Base-by-base conservation (phyloP, 1,140 invertebrate genomes). In the Drosophila pseudoananassae region DNA sequence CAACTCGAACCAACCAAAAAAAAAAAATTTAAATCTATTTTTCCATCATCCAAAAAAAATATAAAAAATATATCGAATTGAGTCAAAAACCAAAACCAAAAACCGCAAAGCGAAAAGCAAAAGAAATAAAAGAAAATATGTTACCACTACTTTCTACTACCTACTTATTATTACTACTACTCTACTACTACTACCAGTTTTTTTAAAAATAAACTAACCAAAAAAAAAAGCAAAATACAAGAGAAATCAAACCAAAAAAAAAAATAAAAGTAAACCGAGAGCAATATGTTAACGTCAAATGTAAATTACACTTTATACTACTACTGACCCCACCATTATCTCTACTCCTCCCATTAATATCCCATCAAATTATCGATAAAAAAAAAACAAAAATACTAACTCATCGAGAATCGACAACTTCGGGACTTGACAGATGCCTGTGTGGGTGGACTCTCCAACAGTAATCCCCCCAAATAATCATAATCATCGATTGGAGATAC, bases 121-220 rank as follows among this genome's bases (percentile, higher is more conserved):
- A 27, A 20, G 3, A 20, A 20, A 20, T 3, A 20, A 61, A 77
- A 71, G 33, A 63, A 45, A 74, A 61, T 81, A 85, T 82, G 77
- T 85, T 75, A 87, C 78, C 63, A 85, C 77, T 84, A 85, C 69
- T 77, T 81, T 54, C 74, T 81, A 82, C 82, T 85, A 87, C 68
- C 61, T 82, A 82, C 73, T 56, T 71, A 78, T 82, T 61, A 73
- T 46, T 72, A 72, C 54, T 59, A 72, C 46, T 55, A 69, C 55
- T 73, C 49, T 38, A 50, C 64, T 70, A 60, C 65, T 60, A 68
- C 59, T 46, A 46, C 43, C 17, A 46, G 7, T 46, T 71, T 20
- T 51, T 59, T 58, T 71, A 1, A 7, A 71, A 71, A 54, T 68
- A 55, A 46, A 46, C 17, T 71, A 33, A 51, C 51, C 55, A 76